phyloP scores from a whole-genome alignment of 2,888 invertebrate genomes.

The Furcula furcula region DNA sequence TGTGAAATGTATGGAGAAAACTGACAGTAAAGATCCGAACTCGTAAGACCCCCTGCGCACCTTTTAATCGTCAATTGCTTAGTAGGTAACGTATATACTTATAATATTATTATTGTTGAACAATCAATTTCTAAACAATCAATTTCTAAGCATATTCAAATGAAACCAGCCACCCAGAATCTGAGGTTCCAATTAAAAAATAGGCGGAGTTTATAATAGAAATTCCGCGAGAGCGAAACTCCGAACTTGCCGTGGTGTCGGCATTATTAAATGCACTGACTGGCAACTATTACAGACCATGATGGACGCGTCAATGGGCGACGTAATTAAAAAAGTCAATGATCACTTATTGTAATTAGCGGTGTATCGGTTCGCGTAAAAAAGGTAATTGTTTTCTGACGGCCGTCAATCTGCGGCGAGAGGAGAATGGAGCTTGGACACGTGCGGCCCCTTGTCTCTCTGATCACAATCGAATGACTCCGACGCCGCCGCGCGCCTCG shows the following conservation, averaged over 20 bases:
- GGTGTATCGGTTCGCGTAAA: slow-evolving; percentile 66
- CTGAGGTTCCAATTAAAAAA: slow-evolving; percentile 34
- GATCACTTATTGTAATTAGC: slow-evolving; percentile 79
- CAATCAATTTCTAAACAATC: too few species aligned
- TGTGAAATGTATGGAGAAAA: too few species aligned
- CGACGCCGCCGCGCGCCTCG: slow-evolving; percentile 12
- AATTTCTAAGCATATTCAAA: slow-evolving; percentile 30
- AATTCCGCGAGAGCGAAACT: slow-evolving; percentile 69
- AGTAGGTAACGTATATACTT: too few species aligned
- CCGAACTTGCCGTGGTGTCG: slow-evolving; percentile 49
- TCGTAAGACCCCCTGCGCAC: too few species aligned
- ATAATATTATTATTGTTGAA: too few species aligned
- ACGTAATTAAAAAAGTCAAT: slow-evolving; percentile 76
- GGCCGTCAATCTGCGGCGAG: slow-evolving; percentile 51
- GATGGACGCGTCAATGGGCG: slow-evolving; percentile 74
- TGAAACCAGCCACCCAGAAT: slow-evolving; percentile 22
- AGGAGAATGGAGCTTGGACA: slow-evolving; percentile 41
- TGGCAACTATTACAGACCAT: slow-evolving; percentile 71
- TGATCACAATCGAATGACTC: slow-evolving; percentile 13
- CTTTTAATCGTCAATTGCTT: too few species aligned
- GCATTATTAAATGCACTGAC: slow-evolving; percentile 78
- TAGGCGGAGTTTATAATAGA: slow-evolving; percentile 54
- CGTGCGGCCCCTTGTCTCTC: slow-evolving; percentile 37
- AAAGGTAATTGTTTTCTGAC: slow-evolving; percentile 76
- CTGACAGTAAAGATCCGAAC: too few species aligned